Base-by-base conservation (phyloP, 1,140 invertebrate species). In the Trypoxylus dichotomus region DNA sequence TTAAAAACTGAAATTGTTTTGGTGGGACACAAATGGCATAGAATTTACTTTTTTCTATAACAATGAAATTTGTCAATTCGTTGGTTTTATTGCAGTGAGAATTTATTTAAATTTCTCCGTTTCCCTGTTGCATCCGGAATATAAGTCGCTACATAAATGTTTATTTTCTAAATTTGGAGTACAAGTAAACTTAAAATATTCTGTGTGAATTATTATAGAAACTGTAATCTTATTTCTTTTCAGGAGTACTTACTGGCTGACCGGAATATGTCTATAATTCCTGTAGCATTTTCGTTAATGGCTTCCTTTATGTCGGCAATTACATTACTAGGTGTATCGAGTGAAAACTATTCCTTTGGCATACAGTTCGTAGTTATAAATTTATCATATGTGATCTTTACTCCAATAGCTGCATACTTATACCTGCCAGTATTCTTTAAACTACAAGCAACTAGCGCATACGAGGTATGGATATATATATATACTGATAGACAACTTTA, bases 261-360 rank as follows among this genome's bases (percentile, higher is more conserved):
- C 81, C 89, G 91, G 76, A 93, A 92, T 27, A 95, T 96, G 93
- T 88, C 90, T 2, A 88, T 95, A 75, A 83, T 90, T 0, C 95
- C 95, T 0, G 95, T 97, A 0, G 93, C 93, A 1, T 93, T 97
- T 77, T 96, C 94, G n/a, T 86, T 97, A 0, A 96, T 97, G 92
- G 95, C 96, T 10, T 97, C 95, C 47, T 98, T 98, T 83, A 97
- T 98, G 94, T 98, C 96, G 0, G 95, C 96, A 11, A 93, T 98
- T 19, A 96, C 96, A 0, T 86, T 98, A 19, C 87, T 98, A 24
- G 97, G 97, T 15, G 92, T 96, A 0, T 94, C 94, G 0, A 91
- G 93, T 73, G 96, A 97, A 86, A 96, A 93, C 85, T 97, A 97
- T 84, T 91, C 89, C 77, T 94, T 90, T 85, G 95, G 95, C 37